These are phyloP conservation scores for Herpetotheres cachinnans DNA, from an alignment of 2,113 vertebrate genomes.

Conservation along the genomic window DNA sequence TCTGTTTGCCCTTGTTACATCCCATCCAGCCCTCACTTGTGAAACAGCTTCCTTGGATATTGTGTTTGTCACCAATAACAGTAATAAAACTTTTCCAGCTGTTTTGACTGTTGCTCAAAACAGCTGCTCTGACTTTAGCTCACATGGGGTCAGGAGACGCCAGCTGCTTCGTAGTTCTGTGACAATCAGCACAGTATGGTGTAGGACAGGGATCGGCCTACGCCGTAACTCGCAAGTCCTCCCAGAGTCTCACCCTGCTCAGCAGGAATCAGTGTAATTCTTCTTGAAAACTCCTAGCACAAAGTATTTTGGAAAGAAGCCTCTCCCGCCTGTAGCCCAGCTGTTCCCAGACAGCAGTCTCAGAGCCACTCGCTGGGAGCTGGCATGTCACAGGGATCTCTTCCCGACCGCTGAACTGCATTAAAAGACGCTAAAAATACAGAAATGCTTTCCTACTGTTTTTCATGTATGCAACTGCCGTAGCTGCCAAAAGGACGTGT, in stretches of 20 bases:
- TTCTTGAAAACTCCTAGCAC: neutral
- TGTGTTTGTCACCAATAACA: neutral
- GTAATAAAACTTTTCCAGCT: neutral
- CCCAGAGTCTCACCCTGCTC: neutral
- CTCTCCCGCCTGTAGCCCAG: neutral
- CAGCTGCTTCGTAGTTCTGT: neutral
- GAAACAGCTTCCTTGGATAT: neutral
- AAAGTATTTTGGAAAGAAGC: neutral
- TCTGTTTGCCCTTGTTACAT: neutral
- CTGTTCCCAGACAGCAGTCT: fast-evolving
- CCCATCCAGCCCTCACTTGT: neutral
- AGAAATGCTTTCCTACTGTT: neutral
- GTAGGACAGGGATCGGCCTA: neutral
- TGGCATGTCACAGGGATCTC: neutral
- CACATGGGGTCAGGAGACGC: neutral
- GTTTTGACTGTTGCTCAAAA: neutral
- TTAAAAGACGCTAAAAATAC: neutral
- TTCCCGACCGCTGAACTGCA: neutral
- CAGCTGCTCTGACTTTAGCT: neutral
- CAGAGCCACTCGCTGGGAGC: neutral
- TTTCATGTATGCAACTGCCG: neutral
- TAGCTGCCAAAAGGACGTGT: neutral
- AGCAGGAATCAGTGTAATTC: neutral
- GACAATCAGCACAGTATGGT: neutral
- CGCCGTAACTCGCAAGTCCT: neutral